phyloP scores from a whole-genome alignment of 2,113 vertebrate genomes.

The Electrona antarctica region DNA sequence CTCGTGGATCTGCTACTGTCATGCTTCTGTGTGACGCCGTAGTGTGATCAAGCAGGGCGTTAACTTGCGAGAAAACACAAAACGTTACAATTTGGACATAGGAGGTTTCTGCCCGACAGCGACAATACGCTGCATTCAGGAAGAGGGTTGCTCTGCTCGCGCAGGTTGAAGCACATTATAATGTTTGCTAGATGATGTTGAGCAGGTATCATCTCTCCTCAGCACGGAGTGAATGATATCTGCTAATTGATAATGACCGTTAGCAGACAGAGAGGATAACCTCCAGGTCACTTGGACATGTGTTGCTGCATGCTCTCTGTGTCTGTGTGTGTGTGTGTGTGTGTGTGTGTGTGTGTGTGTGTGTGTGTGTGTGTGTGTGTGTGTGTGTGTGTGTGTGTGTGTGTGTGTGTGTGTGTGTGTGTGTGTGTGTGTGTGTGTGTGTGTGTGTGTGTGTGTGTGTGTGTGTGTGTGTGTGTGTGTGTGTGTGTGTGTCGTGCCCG shows the following conservation, averaged over 20 bases:
- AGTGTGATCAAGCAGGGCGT: no score
- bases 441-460: slow-evolving; percentile 17
- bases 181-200: no score
- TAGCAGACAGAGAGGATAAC: neutral
- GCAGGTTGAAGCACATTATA: no score
- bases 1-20: no score
- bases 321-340: neutral
- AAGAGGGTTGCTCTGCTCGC: no score
- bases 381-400: slow-evolving; percentile 12
- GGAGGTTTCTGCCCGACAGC: no score
- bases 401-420: slow-evolving; percentile 14
- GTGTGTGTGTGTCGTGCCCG: slow-evolving; percentile 30
- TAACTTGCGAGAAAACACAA: no score
- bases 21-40: no score
- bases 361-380: slow-evolving; percentile 7
- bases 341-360: slow-evolving; percentile 17
- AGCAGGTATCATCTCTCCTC: no score
- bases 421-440: slow-evolving; percentile 10
- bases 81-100: no score
- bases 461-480: slow-evolving; percentile 3
- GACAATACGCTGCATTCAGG: no score
- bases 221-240: no score
- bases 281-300: neutral
- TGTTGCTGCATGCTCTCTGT: neutral
- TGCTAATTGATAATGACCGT: neutral